phyloP scores from a whole-genome alignment of 2,797 vertebrate species.

The Tangara arthus region DNA sequence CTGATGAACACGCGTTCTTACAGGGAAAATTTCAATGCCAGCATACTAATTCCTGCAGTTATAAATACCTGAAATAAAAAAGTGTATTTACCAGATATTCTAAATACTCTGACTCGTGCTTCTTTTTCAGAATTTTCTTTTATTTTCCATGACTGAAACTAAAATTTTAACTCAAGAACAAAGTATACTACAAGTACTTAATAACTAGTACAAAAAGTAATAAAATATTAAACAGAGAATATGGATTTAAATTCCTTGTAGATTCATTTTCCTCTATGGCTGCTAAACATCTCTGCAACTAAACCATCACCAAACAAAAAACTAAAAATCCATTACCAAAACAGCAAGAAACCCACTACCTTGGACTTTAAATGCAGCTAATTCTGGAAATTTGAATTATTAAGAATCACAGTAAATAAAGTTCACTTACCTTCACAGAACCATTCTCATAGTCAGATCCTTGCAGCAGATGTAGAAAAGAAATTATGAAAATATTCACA shows the following conservation, averaged over 20 bases:
- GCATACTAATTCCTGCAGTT: not conserved
- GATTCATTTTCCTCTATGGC: not conserved
- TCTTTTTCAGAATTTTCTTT: not conserved
- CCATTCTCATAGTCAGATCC: constrained; percentile 71
- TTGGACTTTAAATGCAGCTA: not conserved
- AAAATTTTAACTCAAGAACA: not conserved
- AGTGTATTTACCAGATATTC: not conserved
- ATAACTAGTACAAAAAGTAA: not conserved
- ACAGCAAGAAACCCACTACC: not conserved
- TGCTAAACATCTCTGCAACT: not conserved
- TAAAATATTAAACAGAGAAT: not conserved
- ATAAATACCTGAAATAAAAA: not conserved
- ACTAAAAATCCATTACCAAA: not conserved
- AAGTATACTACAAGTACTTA: not conserved
- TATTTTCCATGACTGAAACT: not conserved
- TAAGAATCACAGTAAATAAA: not conserved
- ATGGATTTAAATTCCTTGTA: not conserved
- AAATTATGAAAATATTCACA: constrained; percentile 75
- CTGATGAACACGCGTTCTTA: not conserved
- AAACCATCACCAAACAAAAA: not conserved
- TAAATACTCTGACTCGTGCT: not conserved
- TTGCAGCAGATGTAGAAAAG: constrained; percentile 71
- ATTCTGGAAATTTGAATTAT: not conserved
- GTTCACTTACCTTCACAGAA: constrained; percentile 74
- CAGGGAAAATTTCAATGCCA: not conserved